Conservation (phyloP, 2,888 invertebrate species). For the Heteromyza rotundicornis region DNA sequence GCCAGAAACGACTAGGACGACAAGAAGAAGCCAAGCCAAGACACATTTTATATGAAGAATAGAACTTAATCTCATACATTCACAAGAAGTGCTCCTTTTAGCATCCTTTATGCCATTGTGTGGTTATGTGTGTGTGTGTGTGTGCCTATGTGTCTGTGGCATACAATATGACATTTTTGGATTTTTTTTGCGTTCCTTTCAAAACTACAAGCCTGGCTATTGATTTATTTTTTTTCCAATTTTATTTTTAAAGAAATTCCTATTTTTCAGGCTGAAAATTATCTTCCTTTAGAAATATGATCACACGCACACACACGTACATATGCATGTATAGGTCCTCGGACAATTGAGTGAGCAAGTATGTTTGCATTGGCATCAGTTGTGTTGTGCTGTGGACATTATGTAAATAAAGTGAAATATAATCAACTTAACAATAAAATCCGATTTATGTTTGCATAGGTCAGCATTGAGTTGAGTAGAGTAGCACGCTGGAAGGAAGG, state of each 20-base stretch:
- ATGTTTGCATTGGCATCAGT: slow-evolving; percentile 25
- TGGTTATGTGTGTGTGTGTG: not conserved
- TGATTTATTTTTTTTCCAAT: not conserved
- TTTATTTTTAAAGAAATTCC: not conserved
- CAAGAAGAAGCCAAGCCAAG: slow-evolving; percentile 6
- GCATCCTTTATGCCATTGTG: slow-evolving; percentile 9
- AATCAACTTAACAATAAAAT: slow-evolving; percentile 34
- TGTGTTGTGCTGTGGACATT: slow-evolving; percentile 25
- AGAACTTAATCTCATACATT: slow-evolving; percentile 44
- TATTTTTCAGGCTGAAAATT: slow-evolving; percentile 6
- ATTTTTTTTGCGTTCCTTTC: not conserved
- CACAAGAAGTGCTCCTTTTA: slow-evolving; percentile 49
- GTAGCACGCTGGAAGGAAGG: too few relatives aligned
- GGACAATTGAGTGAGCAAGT: slow-evolving; percentile 23
- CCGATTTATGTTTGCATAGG: slow-evolving; percentile 36
- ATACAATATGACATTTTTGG: not conserved
- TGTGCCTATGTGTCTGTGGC: not conserved
- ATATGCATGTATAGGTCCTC: slow-evolving; percentile 18
- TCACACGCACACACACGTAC: too few relatives aligned
- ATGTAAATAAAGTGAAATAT: slow-evolving; percentile 32
- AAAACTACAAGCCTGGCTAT: not conserved
- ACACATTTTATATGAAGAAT: not conserved
- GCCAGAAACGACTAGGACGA: too few relatives aligned
- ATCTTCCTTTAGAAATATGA: not conserved
- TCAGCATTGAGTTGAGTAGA: slow-evolving; percentile 21